Evolutionary conservation across 1,140 invertebrate genomes (phyloP).

Genomic region (Ridgeia piscesae): DNA sequence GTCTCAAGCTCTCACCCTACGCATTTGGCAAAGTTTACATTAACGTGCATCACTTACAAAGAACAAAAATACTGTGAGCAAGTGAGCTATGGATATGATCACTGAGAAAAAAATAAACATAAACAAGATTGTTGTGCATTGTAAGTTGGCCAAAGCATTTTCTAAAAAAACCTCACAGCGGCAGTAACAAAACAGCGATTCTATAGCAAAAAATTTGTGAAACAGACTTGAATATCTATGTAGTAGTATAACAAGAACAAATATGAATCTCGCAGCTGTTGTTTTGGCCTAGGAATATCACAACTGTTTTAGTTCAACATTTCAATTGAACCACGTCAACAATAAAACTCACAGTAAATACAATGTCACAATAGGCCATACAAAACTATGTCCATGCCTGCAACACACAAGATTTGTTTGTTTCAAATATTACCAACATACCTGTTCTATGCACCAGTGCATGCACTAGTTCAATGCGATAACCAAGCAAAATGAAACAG

Average conservation of each 20-base stretch:
- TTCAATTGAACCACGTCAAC: background rate
- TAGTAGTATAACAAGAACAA: background rate
- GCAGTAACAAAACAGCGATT: background rate
- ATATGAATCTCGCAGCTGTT: too few relatives aligned
- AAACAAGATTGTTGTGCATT: too few relatives aligned
- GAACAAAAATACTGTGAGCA: background rate
- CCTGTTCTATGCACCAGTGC: too few relatives aligned
- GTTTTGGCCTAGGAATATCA: too few relatives aligned
- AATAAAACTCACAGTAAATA: background rate
- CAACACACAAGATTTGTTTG: too few relatives aligned
- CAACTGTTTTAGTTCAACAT: background rate
- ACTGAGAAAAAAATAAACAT: background rate
- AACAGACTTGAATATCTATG: background rate
- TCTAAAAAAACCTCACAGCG: background rate
- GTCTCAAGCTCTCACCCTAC: background rate
- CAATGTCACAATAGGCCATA: background rate
- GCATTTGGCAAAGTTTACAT: background rate
- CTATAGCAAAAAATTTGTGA: background rate
- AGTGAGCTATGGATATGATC: background rate
- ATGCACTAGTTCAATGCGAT: background rate
- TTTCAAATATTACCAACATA: too few relatives aligned
- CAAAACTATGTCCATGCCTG: background rate
- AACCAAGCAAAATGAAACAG: background rate
- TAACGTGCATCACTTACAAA: background rate
- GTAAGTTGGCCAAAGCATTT: too few relatives aligned